phyloP scores from a whole-genome alignment of 2,797 vertebrate species.

The Acipenser transmontanus region DNA sequence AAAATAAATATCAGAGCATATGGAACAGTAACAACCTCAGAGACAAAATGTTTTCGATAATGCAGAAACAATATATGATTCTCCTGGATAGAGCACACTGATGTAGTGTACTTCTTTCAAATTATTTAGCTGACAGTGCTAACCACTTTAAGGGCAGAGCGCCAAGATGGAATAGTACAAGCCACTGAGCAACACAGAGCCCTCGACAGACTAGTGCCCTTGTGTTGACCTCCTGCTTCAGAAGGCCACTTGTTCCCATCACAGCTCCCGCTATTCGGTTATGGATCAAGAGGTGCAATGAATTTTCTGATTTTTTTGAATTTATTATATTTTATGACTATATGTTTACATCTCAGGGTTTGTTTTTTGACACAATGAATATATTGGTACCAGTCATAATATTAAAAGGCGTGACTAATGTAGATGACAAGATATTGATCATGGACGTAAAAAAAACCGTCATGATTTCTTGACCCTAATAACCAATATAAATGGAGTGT shows the following conservation, averaged over 20 bases:
- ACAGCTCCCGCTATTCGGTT: neutral
- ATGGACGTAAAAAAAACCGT: too few species aligned
- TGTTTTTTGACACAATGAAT: too few species aligned
- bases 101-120: constrained; percentile 9
- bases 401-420: too few species aligned
- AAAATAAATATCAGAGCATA: too few species aligned
- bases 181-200: constrained; percentile 10
- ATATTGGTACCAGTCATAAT: too few species aligned
- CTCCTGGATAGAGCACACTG: neutral
- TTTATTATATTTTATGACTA: neutral
- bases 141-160: constrained; percentile 7
- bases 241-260: constrained; percentile 30
- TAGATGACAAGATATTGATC: too few species aligned
- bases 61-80: constrained; percentile 2
- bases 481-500: too few species aligned
- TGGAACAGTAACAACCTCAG: too few species aligned
- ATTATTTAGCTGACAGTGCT: constrained; percentile 22
- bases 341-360: neutral
- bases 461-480: too few species aligned
- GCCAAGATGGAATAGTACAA: constrained; percentile 29
- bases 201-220: constrained; percentile 6
- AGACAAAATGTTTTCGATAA: too few species aligned
- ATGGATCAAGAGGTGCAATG: constrained; percentile 50
- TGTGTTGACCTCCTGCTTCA: constrained; percentile 36
- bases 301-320: constrained; percentile 43